These are phyloP conservation scores for Pinna nobilis DNA, from an alignment of 1,140 invertebrate genomes.

Conservation along the genomic window DNA sequence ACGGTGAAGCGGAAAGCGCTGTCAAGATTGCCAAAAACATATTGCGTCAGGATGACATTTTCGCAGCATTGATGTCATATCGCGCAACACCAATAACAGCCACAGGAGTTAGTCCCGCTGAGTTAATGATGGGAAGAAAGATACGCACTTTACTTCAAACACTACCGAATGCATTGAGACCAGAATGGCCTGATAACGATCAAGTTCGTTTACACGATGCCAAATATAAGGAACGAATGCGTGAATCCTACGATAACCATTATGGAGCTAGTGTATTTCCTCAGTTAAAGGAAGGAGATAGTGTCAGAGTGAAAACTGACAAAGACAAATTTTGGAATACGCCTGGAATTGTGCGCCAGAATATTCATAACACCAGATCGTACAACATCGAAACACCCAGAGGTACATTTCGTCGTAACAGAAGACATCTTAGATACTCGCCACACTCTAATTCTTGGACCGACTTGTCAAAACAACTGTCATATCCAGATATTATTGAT, in stretches of 20 bases:
- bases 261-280: neutral
- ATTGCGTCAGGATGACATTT: constrained; percentile 21
- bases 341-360: neutral
- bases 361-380: neutral
- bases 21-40: constrained; percentile 33
- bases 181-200: constrained; percentile 10
- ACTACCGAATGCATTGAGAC: neutral
- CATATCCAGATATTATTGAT: too few species aligned
- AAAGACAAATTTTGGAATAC: constrained; percentile 17
- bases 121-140: constrained; percentile 31
- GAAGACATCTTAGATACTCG: constrained; percentile 5
- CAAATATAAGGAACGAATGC: neutral
- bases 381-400: constrained; percentile 1
- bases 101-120: constrained; percentile 25
- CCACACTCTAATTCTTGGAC: too few species aligned
- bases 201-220: neutral
- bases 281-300: constrained; percentile 12
- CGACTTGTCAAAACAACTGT: too few species aligned
- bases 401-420: constrained; percentile 11
- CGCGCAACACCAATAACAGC: constrained; percentile 13
- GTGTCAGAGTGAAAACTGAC: constrained; percentile 5
- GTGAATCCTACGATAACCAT: neutral
- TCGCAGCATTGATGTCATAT: constrained; percentile 24
- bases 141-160: constrained; percentile 10
- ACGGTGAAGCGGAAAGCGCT: constrained; percentile 27